phyloP scores from a whole-genome alignment of 2,113 vertebrate genomes.

The Siniperca chuatsi region DNA sequence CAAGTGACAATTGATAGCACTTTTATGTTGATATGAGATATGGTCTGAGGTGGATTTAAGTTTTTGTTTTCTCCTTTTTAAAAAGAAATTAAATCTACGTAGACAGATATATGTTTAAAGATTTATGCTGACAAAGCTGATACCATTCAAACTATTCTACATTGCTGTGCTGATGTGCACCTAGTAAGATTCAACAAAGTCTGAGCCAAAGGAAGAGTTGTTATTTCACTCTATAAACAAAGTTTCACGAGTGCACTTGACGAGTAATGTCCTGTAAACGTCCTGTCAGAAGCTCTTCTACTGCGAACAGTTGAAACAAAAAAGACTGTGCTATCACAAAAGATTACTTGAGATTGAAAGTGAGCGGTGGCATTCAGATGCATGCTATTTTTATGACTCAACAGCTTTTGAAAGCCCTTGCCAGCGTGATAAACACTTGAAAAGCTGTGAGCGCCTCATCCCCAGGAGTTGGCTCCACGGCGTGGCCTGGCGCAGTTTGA shows the following conservation, averaged over 20 bases:
- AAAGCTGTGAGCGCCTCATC: slow-evolving; percentile 70
- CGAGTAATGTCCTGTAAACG: slow-evolving; percentile 68
- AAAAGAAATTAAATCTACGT: not conserved
- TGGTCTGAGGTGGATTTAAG: not conserved
- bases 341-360: slow-evolving; percentile 71
- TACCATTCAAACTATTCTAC: not conserved
- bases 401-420: slow-evolving; percentile 75
- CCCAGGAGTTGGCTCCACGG: slow-evolving; percentile 53
- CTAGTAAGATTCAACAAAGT: slow-evolving; percentile 26
- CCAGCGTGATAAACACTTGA: slow-evolving; percentile 79
- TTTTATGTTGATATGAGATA: not conserved
- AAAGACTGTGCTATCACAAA: slow-evolving; percentile 65
- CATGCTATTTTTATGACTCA: slow-evolving; percentile 79
- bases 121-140: slow-evolving; percentile 20
- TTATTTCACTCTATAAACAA: slow-evolving; percentile 70
- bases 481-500: slow-evolving; percentile 38
- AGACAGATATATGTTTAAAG: not conserved
- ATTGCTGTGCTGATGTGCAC: not conserved
- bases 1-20: no score
- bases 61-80: not conserved
- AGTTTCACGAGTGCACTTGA: slow-evolving; percentile 58
- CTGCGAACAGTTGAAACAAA: slow-evolving; percentile 46
- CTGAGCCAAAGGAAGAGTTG: slow-evolving; percentile 56
- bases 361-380: slow-evolving; percentile 69
- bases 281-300: slow-evolving; percentile 44